A percentile compares a stretch with the other conserved stretches of the same genome.
Evolutionary conservation across 2,888 invertebrate genomes (phyloP).

Genomic region (Dryobotodes eremita): DNA sequence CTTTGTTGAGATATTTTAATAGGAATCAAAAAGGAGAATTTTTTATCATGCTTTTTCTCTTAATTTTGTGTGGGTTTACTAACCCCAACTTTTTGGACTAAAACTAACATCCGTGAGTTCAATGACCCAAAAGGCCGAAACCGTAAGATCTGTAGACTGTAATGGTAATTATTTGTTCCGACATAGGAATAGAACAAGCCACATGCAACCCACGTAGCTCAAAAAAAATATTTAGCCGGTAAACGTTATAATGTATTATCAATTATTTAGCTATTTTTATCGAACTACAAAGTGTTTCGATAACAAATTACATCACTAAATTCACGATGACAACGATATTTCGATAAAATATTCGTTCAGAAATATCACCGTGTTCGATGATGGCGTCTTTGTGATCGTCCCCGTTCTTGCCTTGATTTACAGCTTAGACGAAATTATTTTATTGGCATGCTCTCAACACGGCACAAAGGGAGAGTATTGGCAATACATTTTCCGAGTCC

Average conservation of each 20-base stretch:
- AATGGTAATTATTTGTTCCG: background rate
- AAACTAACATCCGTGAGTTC: background rate
- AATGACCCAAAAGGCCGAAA: background rate
- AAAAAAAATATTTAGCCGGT: no score
- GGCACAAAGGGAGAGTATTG: background rate
- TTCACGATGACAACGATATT: constrained; percentile 64
- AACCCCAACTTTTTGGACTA: background rate
- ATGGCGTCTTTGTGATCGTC: background rate
- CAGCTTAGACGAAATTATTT: background rate
- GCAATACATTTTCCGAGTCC: background rate
- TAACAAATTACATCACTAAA: constrained; percentile 45
- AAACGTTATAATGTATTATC: background rate
- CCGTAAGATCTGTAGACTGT: background rate
- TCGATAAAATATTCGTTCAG: constrained; percentile 59
- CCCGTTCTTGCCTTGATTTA: background rate
- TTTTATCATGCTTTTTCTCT: background rate
- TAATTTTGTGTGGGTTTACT: background rate
- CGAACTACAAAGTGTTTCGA: background rate
- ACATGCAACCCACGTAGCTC: background rate
- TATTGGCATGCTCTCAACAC: background rate
- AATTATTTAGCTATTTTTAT: background rate
- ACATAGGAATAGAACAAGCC: background rate
- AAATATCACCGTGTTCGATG: constrained; percentile 25
- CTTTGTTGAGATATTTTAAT: background rate
- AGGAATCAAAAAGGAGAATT: background rate